Evolutionary conservation across 2,888 invertebrate genomes (phyloP).

Genomic region (Drosophila mimetica): DNA sequence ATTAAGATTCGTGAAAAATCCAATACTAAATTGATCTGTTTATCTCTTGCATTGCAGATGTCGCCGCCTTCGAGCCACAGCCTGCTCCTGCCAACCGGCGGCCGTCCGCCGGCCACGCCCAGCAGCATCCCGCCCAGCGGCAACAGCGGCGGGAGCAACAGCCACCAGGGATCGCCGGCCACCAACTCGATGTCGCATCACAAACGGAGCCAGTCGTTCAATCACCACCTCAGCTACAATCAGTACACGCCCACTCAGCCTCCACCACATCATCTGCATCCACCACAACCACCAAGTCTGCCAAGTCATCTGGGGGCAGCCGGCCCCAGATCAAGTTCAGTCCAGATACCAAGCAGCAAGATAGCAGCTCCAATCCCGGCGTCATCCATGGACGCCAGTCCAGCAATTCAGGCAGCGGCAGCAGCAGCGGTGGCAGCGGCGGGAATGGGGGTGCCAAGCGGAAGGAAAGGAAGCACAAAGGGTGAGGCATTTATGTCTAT

Average conservation of each 20-base stretch:
- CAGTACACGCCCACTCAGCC: constrained; percentile 85
- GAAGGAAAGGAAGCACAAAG: constrained; percentile 86
- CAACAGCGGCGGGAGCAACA: constrained; percentile 57
- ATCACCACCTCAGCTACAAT: constrained; percentile 89
- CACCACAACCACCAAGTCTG: constrained; percentile 86
- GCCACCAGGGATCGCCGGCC: constrained; percentile 50
- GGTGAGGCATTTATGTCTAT: no score
- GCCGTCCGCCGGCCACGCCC: constrained; percentile 57
- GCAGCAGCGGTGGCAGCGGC: constrained; percentile 72
- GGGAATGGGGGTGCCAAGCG: constrained; percentile 85
- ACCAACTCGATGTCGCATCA: constrained; percentile 86
- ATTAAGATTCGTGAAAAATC: neutral
- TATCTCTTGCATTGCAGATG: constrained; percentile 85
- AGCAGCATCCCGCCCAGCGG: constrained; percentile 46
- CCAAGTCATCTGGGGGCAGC: constrained; percentile 86
- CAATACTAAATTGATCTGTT: neutral
- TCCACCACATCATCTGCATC: constrained; percentile 86
- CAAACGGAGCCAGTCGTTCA: constrained; percentile 89
- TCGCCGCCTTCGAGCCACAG: constrained; percentile 85
- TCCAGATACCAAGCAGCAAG: constrained; percentile 86
- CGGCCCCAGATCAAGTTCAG: constrained; percentile 85
- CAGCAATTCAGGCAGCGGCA: constrained; percentile 80
- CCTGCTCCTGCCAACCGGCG: constrained; percentile 77
- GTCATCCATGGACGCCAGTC: constrained; percentile 85
- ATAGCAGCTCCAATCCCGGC: constrained; percentile 78